Evolutionary conservation across 2,888 invertebrate species (phyloP), one percentile per base, ranked within the genome.

Genomic region (Epistrophe grossulariae): DNA sequence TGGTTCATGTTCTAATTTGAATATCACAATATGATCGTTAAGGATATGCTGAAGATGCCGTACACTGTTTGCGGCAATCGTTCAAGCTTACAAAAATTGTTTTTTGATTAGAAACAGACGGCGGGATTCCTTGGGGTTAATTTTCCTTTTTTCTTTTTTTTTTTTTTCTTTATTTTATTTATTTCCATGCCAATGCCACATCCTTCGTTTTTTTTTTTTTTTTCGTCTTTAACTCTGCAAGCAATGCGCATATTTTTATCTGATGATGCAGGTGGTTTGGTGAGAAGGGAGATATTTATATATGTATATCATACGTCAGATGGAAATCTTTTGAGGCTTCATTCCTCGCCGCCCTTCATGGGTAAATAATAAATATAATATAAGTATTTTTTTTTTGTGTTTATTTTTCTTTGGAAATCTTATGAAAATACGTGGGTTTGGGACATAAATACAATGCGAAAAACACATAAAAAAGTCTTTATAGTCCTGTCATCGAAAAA

Each of bases 31-130:
- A 62, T 45, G 45, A 68, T 50, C 13, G 19, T 70, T 28, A n/a
- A 31, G 73, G n/a, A 59, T 48, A 10, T 50, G 40, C 28, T 3
- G 35, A 10, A 13, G 6, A 24, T 15, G 15, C 52, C n/a, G 17
- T 1, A 1, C 28, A 43, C 9, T 68, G 50, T 52, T 52, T 50
- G 10, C 19, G 24, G 19, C 38, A 70, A 40, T 55, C 70, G 40
- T 55, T 70, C 70, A 40, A 35, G 70, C 70, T 55, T 70, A 55
- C 28, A 38, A 68, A 70, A 68, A 83, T 83, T 68, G 72, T 15
- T 79, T n/a, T 83, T 83, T 83, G 79, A 83, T 83, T 83, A 78
- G 73, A 68, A 83, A 68, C 72, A 83, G 72, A 78, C 71, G 77
- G 72, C 52, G 31, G 66, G 15, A 70, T 70, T 55, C 40, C 24